Conservation (phyloP, 2,888 invertebrate genomes). For the Euplagia quadripunctaria region DNA sequence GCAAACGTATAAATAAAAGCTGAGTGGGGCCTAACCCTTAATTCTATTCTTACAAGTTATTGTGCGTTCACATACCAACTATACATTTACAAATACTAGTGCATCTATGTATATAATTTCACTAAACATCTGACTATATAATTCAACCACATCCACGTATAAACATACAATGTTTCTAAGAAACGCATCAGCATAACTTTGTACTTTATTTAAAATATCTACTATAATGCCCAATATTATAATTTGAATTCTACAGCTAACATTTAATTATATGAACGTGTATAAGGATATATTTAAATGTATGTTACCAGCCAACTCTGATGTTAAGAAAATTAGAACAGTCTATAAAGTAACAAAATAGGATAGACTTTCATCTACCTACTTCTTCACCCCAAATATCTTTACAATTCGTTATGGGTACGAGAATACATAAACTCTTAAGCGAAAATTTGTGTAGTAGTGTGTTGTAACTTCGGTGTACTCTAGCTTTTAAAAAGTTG, state of each 20-base stretch:
- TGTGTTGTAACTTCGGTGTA: too few relatives aligned
- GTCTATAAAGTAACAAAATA: not conserved
- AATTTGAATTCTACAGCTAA: not conserved
- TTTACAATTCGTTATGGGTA: not conserved
- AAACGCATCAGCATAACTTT: not conserved
- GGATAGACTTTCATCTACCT: not conserved
- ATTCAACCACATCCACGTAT: conserved; percentile 8
- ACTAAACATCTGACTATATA: conserved; percentile 4
- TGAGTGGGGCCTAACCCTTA: not conserved
- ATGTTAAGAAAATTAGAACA: not conserved
- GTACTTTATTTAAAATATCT: conserved; percentile 11
- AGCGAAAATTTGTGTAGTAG: not conserved
- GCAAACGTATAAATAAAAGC: not conserved
- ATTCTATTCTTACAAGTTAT: not conserved
- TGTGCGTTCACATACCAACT: conserved; percentile 7
- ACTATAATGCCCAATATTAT: conserved; percentile 30
- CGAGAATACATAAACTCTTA: not conserved
- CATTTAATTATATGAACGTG: not conserved
- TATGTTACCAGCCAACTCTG: conserved; percentile 10
- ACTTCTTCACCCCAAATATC: not conserved
- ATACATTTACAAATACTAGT: not conserved
- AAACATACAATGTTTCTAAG: conserved; percentile 3
- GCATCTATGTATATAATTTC: not conserved
- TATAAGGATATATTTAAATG: conserved; percentile 11
- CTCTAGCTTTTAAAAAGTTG: too few relatives aligned